Evolutionary conservation across 2,797 vertebrate genomes (phyloP).

Genomic region (Babyrousa celebensis): DNA sequence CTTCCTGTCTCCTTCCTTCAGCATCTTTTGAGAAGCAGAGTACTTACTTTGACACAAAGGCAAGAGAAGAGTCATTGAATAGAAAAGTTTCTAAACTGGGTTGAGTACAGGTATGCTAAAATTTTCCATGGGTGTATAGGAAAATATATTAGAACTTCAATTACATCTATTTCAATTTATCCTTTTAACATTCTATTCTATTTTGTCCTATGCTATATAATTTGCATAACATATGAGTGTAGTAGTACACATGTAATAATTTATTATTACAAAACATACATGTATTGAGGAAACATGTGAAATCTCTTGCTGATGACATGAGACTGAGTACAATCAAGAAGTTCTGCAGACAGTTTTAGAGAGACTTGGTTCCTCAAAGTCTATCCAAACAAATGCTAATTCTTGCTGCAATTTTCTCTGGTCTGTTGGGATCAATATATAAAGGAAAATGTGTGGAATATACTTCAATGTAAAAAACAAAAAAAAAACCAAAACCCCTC

Average conservation of each 20-base stretch:
- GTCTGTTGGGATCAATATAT: not conserved
- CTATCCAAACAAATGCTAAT: not conserved
- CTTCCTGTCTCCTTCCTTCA: not conserved
- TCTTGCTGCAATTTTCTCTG: not conserved
- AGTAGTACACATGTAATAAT: not conserved
- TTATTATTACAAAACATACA: not conserved
- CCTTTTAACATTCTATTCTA: not conserved
- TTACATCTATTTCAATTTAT: not conserved
- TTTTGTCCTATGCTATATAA: not conserved
- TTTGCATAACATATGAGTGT: not conserved
- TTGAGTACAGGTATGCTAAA: not conserved
- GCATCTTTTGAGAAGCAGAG: not conserved
- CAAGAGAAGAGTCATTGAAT: not conserved
- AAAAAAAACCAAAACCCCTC: not conserved
- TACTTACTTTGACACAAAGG: not conserved
- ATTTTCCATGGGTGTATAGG: not conserved
- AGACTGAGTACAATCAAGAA: not conserved
- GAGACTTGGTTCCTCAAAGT: not conserved
- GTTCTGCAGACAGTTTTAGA: not conserved
- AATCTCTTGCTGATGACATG: not conserved
- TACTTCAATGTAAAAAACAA: not conserved
- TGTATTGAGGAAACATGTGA: not conserved
- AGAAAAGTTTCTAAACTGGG: not conserved
- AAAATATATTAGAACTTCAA: conserved; percentile 1
- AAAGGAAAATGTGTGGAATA: not conserved